phyloP scores from a whole-genome alignment of 1,140 invertebrate genomes.

The Coptotermes formosanus region DNA sequence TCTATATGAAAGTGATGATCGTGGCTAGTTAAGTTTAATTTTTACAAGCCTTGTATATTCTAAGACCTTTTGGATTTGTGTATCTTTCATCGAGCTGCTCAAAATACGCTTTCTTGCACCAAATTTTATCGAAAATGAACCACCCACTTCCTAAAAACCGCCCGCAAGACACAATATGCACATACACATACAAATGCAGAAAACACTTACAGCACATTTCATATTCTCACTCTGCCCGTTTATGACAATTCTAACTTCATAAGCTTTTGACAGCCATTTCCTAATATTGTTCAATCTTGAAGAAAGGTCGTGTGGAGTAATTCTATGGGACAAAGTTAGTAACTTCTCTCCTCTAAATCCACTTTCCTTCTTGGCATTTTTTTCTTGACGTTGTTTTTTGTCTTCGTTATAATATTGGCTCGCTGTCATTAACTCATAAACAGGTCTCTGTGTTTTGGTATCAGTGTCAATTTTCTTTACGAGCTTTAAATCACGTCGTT shows the following conservation, averaged over 20 bases:
- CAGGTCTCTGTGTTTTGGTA: conserved; percentile 58
- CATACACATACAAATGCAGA: too few species aligned
- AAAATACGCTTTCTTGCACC: too few species aligned
- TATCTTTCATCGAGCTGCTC: too few species aligned
- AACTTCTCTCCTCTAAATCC: conserved; percentile 57
- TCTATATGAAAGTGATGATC: too few species aligned
- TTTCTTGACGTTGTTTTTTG: conserved; percentile 43
- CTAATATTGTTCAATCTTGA: conserved; percentile 58
- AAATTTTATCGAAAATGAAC: too few species aligned
- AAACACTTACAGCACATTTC: conserved; percentile 50
- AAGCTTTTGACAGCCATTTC: conserved; percentile 61
- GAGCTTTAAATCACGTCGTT: conserved; percentile 61
- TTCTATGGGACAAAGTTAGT: conserved; percentile 57
- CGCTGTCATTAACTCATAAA: conserved; percentile 57
- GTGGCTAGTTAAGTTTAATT: too few species aligned
- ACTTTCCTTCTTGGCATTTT: conserved; percentile 37
- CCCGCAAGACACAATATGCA: too few species aligned
- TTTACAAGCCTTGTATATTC: too few species aligned
- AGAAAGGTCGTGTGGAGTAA: conserved; percentile 62
- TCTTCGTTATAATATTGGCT: conserved; percentile 44
- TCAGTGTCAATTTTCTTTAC: conserved; percentile 62
- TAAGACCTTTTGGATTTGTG: too few species aligned
- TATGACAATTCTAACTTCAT: conserved; percentile 60
- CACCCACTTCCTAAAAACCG: too few species aligned
- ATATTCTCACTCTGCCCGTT: conserved; percentile 49